Base-by-base conservation (phyloP, 2,888 invertebrate genomes). In the Buathra laborator region DNA sequence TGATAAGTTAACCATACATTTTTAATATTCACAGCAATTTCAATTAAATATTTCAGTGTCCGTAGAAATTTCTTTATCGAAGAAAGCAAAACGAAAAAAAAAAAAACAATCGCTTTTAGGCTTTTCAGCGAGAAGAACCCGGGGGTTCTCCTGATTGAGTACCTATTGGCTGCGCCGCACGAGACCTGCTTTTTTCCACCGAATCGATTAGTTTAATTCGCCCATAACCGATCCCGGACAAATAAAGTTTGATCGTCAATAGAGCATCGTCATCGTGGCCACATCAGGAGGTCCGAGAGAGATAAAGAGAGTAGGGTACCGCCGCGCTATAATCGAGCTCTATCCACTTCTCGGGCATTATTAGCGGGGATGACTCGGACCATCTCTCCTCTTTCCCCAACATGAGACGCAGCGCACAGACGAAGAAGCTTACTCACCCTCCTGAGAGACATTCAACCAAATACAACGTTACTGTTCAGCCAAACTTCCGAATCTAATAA, bases 341-440 rank as follows among this genome's bases (percentile, higher is more conserved):
- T 70, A 68, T 86, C 75, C 85, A 76, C 70, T 70, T 75, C 87
- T 88, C 88, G 37, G 87, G 88, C 89, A 89, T 92, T 93, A 93
- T 93, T 93, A 93, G 91, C 90, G 89, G 89, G 90, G 88, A 92
- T 93, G 93, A 93, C 93, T 92, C 86, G 88, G 88, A 93, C 76
- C 79, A 68, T 82, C 67, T 77, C 74, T 56, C 53, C 62, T 64
- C 74, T 68, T 16, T 71, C 56, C 29, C 56, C 82, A 37, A 68
- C 74, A 72, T 72, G 74, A 67, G 68, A 76, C 64, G 77, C 83
- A 78, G 84, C 59, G 46, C 14, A 2, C 1, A 24, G 59, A 59
- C 12, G 62, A 51, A 62, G 16, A 71, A 68, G 66, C 79, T 62
- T 66, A 68, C 76, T 83, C 82, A 77, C 67, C 72, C 76, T 32